Conservation (phyloP, 2,113 vertebrate genomes). For the Colistium nudipinnis region DNA sequence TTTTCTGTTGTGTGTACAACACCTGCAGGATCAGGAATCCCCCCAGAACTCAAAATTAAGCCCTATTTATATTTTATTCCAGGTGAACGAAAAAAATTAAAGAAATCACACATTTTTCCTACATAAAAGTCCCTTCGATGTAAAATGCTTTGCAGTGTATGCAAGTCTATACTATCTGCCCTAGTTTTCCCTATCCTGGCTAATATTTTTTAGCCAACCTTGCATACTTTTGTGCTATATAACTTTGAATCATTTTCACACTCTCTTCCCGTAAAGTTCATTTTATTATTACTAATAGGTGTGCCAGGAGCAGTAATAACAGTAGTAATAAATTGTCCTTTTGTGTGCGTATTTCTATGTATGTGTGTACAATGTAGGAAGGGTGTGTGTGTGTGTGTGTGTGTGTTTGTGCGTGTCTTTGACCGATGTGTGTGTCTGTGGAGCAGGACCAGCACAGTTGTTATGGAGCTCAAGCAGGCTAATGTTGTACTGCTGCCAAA, state of each 20-base stretch:
- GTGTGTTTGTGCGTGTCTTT: slow-evolving; percentile 34
- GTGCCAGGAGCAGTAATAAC: neutral
- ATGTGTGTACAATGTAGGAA: slow-evolving; percentile 10
- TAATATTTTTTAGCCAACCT: slow-evolving; percentile 10
- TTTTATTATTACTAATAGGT: slow-evolving; percentile 8
- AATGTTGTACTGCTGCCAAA: slow-evolving; percentile 78
- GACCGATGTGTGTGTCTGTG: slow-evolving; percentile 26
- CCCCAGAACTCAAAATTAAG: slow-evolving; percentile 10
- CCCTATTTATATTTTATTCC: slow-evolving; percentile 39
- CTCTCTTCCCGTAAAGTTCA: neutral
- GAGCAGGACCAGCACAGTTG: slow-evolving; percentile 65
- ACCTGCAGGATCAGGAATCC: slow-evolving; percentile 19
- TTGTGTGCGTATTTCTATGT: neutral
- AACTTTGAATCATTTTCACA: slow-evolving; percentile 1
- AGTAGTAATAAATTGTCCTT: slow-evolving; percentile 3
- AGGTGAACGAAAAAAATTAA: neutral
- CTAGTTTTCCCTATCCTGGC: neutral
- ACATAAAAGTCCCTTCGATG: neutral
- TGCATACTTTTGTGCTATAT: neutral
- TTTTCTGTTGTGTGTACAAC: slow-evolving; percentile 8
- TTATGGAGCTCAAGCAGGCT: slow-evolving; percentile 62
- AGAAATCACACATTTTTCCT: neutral
- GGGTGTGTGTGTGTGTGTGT: slow-evolving; percentile 27
- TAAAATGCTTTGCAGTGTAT: slow-evolving; percentile 11
- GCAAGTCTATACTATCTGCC: slow-evolving; percentile 1